Conservation (phyloP, 1,140 invertebrate genomes). For the Drosophila murphyi region DNA sequence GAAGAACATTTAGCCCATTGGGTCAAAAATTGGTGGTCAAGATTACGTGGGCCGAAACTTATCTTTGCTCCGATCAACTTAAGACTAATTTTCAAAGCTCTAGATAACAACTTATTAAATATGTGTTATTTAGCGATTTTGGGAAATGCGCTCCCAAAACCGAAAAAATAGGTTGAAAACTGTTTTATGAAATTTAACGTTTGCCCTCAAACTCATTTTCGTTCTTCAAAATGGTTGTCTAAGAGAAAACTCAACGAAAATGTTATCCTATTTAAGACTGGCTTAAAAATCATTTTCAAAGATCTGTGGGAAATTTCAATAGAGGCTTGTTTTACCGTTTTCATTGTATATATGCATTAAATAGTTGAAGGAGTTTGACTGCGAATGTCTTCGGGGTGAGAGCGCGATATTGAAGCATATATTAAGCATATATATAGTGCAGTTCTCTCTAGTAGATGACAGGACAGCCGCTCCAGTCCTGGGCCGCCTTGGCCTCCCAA, state of each 20-base stretch:
- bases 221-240: not conserved
- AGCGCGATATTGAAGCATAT: slow-evolving; percentile 31
- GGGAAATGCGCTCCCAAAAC: not conserved
- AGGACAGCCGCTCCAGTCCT: slow-evolving; percentile 96
- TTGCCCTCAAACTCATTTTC: not conserved
- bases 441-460: slow-evolving; percentile 93
- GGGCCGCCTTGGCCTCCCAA: slow-evolving; percentile 95
- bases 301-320: not conserved
- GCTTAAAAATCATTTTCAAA: not conserved
- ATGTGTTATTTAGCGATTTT: not conserved
- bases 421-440: slow-evolving; percentile 13
- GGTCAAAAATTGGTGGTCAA: not conserved
- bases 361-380: slow-evolving; percentile 31
- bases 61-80: not conserved
- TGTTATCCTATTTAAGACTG: not conserved
- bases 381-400: not conserved
- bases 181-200: not conserved
- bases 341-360: slow-evolving; percentile 35
- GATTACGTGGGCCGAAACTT: not conserved
- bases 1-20: no score
- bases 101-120: not conserved
- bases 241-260: not conserved
- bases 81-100: slow-evolving; percentile 1
- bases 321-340: not conserved
- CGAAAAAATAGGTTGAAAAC: not conserved